Base-by-base conservation (phyloP, 2,113 vertebrate species). In the Formicarius rufipectus region DNA sequence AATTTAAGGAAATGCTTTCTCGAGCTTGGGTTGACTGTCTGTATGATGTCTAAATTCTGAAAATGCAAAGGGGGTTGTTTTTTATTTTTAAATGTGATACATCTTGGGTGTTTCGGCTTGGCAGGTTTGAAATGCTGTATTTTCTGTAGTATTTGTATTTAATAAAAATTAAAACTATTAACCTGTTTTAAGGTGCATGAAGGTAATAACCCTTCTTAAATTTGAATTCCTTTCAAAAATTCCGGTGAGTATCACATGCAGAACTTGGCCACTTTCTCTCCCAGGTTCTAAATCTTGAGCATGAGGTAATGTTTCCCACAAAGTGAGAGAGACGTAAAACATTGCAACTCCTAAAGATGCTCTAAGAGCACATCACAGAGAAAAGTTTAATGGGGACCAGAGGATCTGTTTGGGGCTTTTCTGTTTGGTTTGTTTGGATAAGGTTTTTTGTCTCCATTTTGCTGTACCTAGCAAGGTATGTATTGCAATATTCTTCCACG, bases 221-320 rank as follows among this genome's bases (percentile, higher is more conserved):
- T 39, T 1, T 30, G 0, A 1, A 0, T 30, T 42, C 47, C 12
- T 45, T 76, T 27, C 4, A 39, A 33, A 60, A 69, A 33, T 52
- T 49, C 15, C 11, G 5, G 53, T 25, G 44, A 37, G 8, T 55
- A 7, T 39, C 14, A 44, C 14, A 9, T 44, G 11, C 42, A 71
- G 37, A 89, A 59, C 21, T 59, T 69, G 30, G 8, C 10, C n/a
- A 33, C 21, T 73, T 86, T 88, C 14, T 80, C 6, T 86, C 8
- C 55, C n/a, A 28, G 2, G 59, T 68, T 10, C 19, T 44, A 39
- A 78, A 30, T 44, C 47, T 6, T 68, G 42, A 56, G 23, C 2
- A 1, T 53, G 56, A 78, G 17, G 22, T 58, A 30, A 39, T 76
- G 23, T 44, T 84, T 44, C 28, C 35, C 24, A 59, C 19, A 31